phyloP scores from a whole-genome alignment of 2,113 vertebrate species.

The Ammodytes dubius region DNA sequence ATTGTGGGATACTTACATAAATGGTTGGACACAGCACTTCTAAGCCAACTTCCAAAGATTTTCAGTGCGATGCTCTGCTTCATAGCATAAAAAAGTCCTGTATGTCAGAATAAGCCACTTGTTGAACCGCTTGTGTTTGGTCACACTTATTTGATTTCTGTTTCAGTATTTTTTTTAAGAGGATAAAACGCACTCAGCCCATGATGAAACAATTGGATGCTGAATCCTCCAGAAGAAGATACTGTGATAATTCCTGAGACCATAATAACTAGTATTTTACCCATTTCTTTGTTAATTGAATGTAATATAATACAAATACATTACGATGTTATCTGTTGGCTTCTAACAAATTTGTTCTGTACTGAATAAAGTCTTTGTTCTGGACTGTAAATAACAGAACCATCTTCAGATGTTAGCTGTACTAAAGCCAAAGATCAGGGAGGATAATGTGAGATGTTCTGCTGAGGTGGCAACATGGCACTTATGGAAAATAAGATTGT shows the following conservation, averaged over 20 bases:
- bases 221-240: background rate
- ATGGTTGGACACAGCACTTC: no score
- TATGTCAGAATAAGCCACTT: background rate
- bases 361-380: background rate
- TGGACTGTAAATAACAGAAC: slow-evolving; percentile 5
- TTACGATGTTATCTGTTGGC: background rate
- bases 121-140: background rate
- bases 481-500: background rate
- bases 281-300: background rate
- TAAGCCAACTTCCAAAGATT: no score
- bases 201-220: no score
- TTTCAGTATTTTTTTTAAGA: background rate
- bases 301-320: background rate
- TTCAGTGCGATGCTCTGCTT: no score
- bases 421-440: background rate
- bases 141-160: background rate
- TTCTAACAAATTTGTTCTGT: background rate
- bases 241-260: background rate
- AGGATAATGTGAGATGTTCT: slow-evolving; percentile 24
- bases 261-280: background rate
- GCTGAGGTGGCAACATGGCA: slow-evolving; percentile 22
- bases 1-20: no score
- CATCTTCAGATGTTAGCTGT: slow-evolving; percentile 19
- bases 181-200: no score
- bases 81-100: background rate